Conservation (phyloP, 2,113 vertebrate species). For the Hepsetus odoe region DNA sequence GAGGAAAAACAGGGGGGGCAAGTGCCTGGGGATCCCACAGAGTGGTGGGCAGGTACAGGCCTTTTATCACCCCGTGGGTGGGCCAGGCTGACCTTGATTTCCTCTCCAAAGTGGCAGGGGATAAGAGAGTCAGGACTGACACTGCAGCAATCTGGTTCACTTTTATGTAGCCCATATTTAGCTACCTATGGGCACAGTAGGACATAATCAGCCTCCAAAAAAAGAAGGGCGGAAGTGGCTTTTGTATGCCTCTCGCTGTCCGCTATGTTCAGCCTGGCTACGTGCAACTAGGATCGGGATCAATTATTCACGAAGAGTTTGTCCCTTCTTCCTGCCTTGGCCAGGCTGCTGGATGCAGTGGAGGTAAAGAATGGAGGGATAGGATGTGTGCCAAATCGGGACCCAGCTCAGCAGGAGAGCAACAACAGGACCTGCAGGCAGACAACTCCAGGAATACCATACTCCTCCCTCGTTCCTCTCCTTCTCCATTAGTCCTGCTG, state of each 20-base stretch:
- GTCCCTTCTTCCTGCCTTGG: conserved; percentile 32
- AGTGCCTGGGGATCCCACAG: conserved; percentile 28
- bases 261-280: conserved; percentile 63
- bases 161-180: conserved; percentile 69
- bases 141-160: conserved; percentile 27
- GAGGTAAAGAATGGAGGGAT: conserved; percentile 16
- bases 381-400: conserved; percentile 18
- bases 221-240: neutral
- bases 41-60: conserved; percentile 43
- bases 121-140: conserved; percentile 41
- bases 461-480: neutral
- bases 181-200: neutral
- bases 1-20: neutral
- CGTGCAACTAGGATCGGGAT: conserved; percentile 67
- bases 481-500: conserved; percentile 1
- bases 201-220: too few species aligned
- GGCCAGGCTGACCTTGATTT: conserved; percentile 55
- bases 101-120: conserved; percentile 31
- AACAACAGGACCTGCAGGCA: conserved; percentile 35
- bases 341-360: conserved; percentile 34
- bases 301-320: conserved; percentile 71
- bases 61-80: conserved; percentile 48
- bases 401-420: conserved; percentile 40
- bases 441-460: conserved; percentile 16
- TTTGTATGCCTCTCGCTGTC: conserved; percentile 1